Base-by-base conservation (phyloP, 2,888 invertebrate genomes). In the Thyatira batis region DNA sequence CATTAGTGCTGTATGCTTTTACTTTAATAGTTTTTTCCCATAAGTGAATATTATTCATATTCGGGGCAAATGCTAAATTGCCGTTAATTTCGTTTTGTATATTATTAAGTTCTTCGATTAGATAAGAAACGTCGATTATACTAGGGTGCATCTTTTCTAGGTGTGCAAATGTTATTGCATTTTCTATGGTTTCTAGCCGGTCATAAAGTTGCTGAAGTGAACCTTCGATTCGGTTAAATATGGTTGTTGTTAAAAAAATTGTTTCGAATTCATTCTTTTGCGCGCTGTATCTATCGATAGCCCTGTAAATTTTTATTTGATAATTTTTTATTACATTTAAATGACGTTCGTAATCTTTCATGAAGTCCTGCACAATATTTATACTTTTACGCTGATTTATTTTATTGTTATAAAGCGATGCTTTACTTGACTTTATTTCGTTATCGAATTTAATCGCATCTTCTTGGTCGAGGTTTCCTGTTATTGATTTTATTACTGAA, bases 1-100 rank as follows among this genome's bases (percentile, higher is more conserved):
- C 54, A 21, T 62, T 68, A 0, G 62, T 65, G 1, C 60, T 57
- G n/a, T 60, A 60, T 1, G 61, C 59, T 51, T 59, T 57, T 10
- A 60, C 54, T 50, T 8, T 55, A n/a, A 60, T 57, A n/a, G 51
- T 8, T 52, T 58, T 60, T n/a, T n/a, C n/a, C n/a, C n/a, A n/a
- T n/a, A n/a, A n/a, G n/a, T n/a, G n/a, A n/a, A n/a, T n/a, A n/a
- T 54, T 60, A 1, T 55, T 51, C 0, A 59, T 46, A 5, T 53
- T 58, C 13, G 58, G 20, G 30, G n/a, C 17, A 23, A 43, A 51
- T 6, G 54, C 43, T n/a, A 54, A 8, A 27, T 27, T 45, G 10
- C 17, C 45, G 0, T 11, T 39, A 0, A 55, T 61, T 51, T 54
- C 49, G 1, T 63, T 59, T 17, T 61, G 55, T 0, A 63, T 56